A percentile compares a stretch with the other conserved stretches of the same genome.
phyloP scores from a whole-genome alignment of 2,113 vertebrate species.

The Rhinichthys klamathensis region DNA sequence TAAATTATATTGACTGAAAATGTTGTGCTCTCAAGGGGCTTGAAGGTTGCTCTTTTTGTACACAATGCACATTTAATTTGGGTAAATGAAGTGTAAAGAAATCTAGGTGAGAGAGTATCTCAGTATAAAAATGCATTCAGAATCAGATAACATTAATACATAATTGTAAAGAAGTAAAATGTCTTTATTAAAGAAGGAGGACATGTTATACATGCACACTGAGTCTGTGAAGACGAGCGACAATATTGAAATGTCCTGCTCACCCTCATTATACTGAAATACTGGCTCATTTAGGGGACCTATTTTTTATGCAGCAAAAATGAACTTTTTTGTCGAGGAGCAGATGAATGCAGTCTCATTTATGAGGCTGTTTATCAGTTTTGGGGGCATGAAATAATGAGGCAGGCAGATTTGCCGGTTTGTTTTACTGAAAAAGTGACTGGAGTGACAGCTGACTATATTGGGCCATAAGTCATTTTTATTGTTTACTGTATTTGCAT shows the following conservation, averaged over 20 bases:
- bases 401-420: slow-evolving; percentile 47
- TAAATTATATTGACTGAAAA: slow-evolving; percentile 23
- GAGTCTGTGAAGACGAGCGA: slow-evolving; percentile 37
- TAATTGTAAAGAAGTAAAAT: not conserved
- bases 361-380: slow-evolving; percentile 52
- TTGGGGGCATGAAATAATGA: slow-evolving; percentile 51
- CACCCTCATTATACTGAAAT: slow-evolving; percentile 39
- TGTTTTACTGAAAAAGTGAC: slow-evolving; percentile 48
- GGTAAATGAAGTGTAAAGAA: not conserved
- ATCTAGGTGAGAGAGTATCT: not conserved
- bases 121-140: not conserved
- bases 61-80: slow-evolving; percentile 12
- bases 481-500: slow-evolving; percentile 54
- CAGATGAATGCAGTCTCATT: slow-evolving; percentile 53
- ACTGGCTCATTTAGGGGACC: slow-evolving; percentile 41
- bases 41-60: not conserved
- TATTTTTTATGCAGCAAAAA: slow-evolving; percentile 49
- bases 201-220: not conserved
- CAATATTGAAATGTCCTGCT: slow-evolving; percentile 41
- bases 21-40: not conserved
- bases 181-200: not conserved
- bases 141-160: slow-evolving; percentile 9
- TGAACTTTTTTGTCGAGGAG: slow-evolving; percentile 32
- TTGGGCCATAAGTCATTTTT: slow-evolving; percentile 45
- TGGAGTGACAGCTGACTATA: slow-evolving; percentile 45